Evolutionary conservation across 2,888 invertebrate genomes (phyloP), one percentile per base, ranked within the genome.

Genomic region (Timema podura): DNA sequence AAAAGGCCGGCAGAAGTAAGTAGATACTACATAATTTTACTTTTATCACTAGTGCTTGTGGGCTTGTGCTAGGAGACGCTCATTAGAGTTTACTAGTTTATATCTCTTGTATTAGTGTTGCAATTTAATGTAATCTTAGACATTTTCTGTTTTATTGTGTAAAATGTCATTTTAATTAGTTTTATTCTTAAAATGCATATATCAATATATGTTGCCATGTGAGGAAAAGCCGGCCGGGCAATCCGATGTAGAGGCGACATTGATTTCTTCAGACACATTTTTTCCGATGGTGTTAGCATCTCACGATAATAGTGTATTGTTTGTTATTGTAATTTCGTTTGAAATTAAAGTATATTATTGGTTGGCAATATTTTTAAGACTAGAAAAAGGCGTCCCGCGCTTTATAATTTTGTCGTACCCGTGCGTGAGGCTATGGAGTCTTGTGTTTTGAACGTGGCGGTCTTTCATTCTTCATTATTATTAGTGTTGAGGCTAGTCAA

Each of bases 1-100:
- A 93, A 93, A 86, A 89, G 93, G 86, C 89, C 92, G 85, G 91
- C 92, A 79, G 92, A 92, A 89, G 92, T 92, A 84, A 90, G 91
- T 88, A 68, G 49, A 68, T 67, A 68, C 65, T 68, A 68, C 45
- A 45, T 30, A n/a, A 30, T 61, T 61, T 30, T 46, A 68, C 48
- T 61, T 61, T 68, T 48, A 57, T 68, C 45, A 47, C 59, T 47
- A 66, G 57, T 59, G 57, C 69, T 54, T 57, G 65, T 68, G 69
- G 69, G 65, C 65, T 69, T 59, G 48, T 69, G 59, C 49, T 65
- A 65, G 16, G 48, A 15, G 65, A 69, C 65, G 69, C 69, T 64
- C n/a, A n/a, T n/a, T n/a, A n/a, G n/a, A n/a, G n/a, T n/a, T n/a
- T n/a, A n/a, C n/a, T n/a, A n/a, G n/a, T n/a, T n/a, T n/a, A n/a